Base-by-base conservation (phyloP, 2,888 invertebrate genomes). In the Ariolimax columbianus region DNA sequence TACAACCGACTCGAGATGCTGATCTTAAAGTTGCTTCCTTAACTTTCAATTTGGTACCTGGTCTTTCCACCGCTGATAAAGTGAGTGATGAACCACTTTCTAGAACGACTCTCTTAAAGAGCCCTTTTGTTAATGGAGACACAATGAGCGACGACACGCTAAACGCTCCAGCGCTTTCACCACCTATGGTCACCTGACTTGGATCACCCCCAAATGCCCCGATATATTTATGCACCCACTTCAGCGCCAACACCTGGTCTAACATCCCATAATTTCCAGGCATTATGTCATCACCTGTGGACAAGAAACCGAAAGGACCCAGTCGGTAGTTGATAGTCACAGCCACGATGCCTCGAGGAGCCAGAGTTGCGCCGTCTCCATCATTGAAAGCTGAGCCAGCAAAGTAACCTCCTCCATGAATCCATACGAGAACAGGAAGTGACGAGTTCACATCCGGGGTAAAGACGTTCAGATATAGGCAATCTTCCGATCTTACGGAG, bases 211-310 rank as follows among this genome's bases (percentile, higher is more conserved):
- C 79, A 66, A 79, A 63, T n/a, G 63, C 63, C 9, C n/a, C n/a
- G 23, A 63, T 63, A 30, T 63, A 7, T 30, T 63, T 63, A 3
- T 63, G 63, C 11, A 63, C 63, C 63, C 63, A 63, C 9, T 63
- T 63, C n/a, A 63, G 63, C 30, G 63, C 63, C 63, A 63, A 63
- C n/a, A 63, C 63, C n/a, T 63, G 63, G n/a, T 83, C 83, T 47
- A 83, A 51, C 66, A 83, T 63, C 14, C 83, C 83, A 47, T 83
- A 83, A 66, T 83, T 83, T 36, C 83, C 83, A 19, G 83, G 83
- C 83, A 83, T 83, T 47, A 77, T 47, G 66, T 77, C 77, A 47
- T 83, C 83, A 2, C 63, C 83, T 9, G 83, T 83, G 47, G 77
- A 77, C 33, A 66, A 7, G 40, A 83, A 78, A 4, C 78, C 78